phyloP scores from a whole-genome alignment of 2,888 invertebrate genomes.

The Galeruca laticollis region DNA sequence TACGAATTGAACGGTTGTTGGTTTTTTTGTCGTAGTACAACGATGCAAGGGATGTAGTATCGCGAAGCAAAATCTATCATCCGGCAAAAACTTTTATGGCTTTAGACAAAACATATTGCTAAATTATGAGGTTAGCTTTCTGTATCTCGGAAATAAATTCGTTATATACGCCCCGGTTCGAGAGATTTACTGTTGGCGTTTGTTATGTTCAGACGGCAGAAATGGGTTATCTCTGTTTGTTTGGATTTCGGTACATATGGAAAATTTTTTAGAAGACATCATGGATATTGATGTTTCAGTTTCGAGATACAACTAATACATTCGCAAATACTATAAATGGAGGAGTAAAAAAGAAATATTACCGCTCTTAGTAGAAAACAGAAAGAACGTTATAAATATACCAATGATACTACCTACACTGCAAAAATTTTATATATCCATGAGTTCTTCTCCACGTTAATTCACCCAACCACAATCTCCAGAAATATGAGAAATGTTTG shows the following conservation, averaged over 20 bases:
- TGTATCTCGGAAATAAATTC: conserved; percentile 40
- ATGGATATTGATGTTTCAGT: conserved; percentile 33
- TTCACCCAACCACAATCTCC: no score
- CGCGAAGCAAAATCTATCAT: conserved; percentile 43
- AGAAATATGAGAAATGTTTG: no score
- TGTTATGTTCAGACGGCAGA: conserved; percentile 37
- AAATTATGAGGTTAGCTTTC: conserved; percentile 39
- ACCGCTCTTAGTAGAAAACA: not conserved
- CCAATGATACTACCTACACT: no score
- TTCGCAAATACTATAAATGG: not conserved
- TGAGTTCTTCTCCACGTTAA: no score
- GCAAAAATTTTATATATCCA: no score
- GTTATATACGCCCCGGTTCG: conserved; percentile 27
- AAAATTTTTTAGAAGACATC: conserved; percentile 30
- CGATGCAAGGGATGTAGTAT: conserved; percentile 34
- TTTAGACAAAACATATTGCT: conserved; percentile 41
- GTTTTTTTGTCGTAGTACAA: conserved; percentile 1
- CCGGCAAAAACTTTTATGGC: conserved; percentile 43
- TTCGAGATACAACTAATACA: conserved; percentile 29
- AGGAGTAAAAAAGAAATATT: not conserved
- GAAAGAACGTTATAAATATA: no score
- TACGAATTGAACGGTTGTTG: conserved; percentile 5
- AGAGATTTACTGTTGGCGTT: conserved; percentile 32
- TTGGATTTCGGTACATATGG: conserved; percentile 31
- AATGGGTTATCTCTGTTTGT: conserved; percentile 36